phyloP scores from a whole-genome alignment of 2,888 invertebrate genomes.

The Eustalomyia histrio region DNA sequence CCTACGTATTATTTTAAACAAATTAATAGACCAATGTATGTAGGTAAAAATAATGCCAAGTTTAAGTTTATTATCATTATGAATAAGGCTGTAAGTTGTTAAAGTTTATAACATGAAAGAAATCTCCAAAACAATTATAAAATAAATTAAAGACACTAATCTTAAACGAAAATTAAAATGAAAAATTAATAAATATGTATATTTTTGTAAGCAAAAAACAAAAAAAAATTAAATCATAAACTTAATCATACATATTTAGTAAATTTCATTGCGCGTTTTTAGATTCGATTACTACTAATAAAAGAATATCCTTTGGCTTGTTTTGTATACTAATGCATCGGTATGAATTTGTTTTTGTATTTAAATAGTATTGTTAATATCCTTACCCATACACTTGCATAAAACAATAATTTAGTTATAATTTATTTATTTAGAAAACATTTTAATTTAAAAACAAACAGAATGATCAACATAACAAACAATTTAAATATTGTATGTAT shows the following conservation, averaged over 20 bases:
- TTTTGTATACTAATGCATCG: constrained; percentile 1
- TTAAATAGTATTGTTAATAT: background rate
- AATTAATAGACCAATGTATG: no score
- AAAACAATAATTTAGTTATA: background rate
- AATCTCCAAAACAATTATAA: constrained; percentile 35
- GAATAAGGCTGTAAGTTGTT: constrained; percentile 32
- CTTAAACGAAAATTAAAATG: constrained; percentile 31
- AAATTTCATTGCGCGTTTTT: constrained; percentile 57
- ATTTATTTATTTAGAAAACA: constrained; percentile 26
- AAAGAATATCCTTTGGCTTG: constrained; percentile 32
- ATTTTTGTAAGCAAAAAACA: constrained; percentile 59
- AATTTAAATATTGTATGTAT: constrained; percentile 39
- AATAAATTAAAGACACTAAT: constrained; percentile 38
- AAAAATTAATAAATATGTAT: constrained; percentile 41
- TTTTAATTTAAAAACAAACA: constrained; percentile 23
- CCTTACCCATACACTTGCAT: background rate
- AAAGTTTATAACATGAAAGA: constrained; percentile 41
- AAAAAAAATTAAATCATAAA: constrained; percentile 5
- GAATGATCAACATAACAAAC: constrained; percentile 27
- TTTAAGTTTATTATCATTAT: no score
- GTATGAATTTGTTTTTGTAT: background rate
- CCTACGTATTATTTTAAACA: no score
- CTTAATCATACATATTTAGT: constrained; percentile 25
- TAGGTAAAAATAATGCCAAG: no score
- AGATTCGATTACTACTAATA: constrained; percentile 19